Evolutionary conservation across 2,888 invertebrate genomes (phyloP), one percentile per base, ranked within the genome.

Genomic region (Hesperia comma): DNA sequence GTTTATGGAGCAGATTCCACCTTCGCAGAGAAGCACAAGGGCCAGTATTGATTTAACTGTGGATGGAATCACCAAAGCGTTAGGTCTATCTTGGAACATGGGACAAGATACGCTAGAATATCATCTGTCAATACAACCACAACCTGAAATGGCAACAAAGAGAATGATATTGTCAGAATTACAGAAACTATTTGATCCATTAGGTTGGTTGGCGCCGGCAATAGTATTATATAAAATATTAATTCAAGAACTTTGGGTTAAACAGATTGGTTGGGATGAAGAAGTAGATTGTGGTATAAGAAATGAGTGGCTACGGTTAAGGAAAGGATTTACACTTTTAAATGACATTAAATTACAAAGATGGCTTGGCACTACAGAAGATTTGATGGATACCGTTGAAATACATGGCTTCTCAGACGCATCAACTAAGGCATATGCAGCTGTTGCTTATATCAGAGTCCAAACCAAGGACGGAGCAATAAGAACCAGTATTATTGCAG

Each of bases 181-280:
- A 10, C 40, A 66, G 12, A 53, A 46, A 14, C 60, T 70, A 5
- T 70, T 68, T 41, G 70, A 70, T 68, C 70, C 70, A 32, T 51
- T 68, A 26, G 70, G 70, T 41, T 70, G 70, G 70, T 32, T 70
- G 15, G 61, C 68, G n/a, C 70, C 68, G 17, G 61, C 55, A 21
- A 67, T 70, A 17, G 63, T 68, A 17, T 33, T 37, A 33, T 66
- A 68, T 26, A 70, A 70, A 43, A 55, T 70, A 53, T 67, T 67
- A 1, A 72, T 74, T 8, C 73, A 74, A 64, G 58, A 58, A 37
- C 19, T 74, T 3, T 74, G 74, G 73, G 17, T 72, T 26, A 54
- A 63, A 8, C 67, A 70, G 6, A 7, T 72, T 0, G 41, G 10
- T 3, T 75, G 75, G 75, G 73, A 75, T 55, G 69, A 71, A 40